Evolutionary conservation across 2,888 invertebrate species (phyloP).

Genomic region (Perithous albicinctus): DNA sequence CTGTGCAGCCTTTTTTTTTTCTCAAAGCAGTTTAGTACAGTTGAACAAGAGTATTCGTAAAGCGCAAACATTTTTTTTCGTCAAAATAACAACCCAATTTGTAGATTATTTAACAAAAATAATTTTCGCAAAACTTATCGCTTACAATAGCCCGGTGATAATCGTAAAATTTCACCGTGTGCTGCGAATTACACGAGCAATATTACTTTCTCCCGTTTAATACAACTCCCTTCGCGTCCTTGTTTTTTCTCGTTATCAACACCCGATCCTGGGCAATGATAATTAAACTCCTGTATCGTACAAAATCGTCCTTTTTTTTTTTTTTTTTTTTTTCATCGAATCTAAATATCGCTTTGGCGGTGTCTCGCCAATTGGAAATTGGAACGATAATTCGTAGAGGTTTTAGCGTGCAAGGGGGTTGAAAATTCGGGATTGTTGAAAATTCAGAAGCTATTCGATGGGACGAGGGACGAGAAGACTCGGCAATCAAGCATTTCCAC

Average conservation of each 20-base stretch:
- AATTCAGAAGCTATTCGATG: constrained; percentile 30
- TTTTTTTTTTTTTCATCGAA: neutral
- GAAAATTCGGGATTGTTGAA: constrained; percentile 30
- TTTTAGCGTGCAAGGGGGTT: neutral
- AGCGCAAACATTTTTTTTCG: too few species aligned
- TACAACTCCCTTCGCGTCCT: neutral
- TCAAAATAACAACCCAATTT: too few species aligned
- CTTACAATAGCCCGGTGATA: constrained; percentile 70
- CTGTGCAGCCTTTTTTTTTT: too few species aligned
- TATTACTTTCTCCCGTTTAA: constrained; percentile 39
- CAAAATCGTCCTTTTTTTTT: neutral
- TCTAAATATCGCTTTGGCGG: neutral
- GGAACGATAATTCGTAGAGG: constrained; percentile 32
- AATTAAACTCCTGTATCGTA: constrained; percentile 37
- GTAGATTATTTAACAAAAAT: too few species aligned
- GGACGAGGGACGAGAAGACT: constrained; percentile 23
- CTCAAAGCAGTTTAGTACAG: too few species aligned
- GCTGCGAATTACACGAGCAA: constrained; percentile 57
- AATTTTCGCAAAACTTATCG: too few species aligned
- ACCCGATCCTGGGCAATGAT: neutral
- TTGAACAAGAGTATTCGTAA: too few species aligned
- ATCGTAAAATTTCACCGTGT: constrained; percentile 70
- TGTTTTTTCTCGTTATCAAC: constrained; percentile 52
- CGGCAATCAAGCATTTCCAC: constrained; percentile 46
- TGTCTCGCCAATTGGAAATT: neutral